These are phyloP conservation scores for Okapia johnstoni DNA, from an alignment of 2,113 vertebrate species.

Conservation along the genomic window DNA sequence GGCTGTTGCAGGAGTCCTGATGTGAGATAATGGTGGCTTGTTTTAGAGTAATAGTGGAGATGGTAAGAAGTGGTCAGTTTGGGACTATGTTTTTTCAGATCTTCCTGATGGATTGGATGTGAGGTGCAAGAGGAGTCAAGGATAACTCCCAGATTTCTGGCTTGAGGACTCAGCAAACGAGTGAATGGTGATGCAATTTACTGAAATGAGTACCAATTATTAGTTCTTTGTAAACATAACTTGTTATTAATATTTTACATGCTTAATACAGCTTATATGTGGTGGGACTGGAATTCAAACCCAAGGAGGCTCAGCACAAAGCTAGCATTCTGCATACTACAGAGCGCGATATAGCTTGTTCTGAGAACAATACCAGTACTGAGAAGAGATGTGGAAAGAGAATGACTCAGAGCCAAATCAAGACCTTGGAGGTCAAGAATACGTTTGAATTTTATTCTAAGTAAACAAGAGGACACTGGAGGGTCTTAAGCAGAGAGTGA, in stretches of 20 bases:
- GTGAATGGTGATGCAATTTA: not conserved
- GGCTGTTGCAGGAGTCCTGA: not conserved
- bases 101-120: not conserved
- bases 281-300: not conserved
- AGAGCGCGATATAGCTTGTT: not conserved
- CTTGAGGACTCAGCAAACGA: not conserved
- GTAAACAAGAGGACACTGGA: not conserved
- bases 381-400: not conserved
- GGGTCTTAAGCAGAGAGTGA: not conserved
- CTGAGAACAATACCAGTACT: not conserved
- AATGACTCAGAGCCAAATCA: not conserved
- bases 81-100: not conserved
- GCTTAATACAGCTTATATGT: not conserved
- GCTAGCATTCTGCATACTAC: not conserved
- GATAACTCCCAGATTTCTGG: not conserved
- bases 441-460: not conserved
- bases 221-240: not conserved
- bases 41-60: not conserved
- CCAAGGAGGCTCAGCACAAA: not conserved
- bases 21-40: not conserved
- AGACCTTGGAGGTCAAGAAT: not conserved
- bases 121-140: not conserved
- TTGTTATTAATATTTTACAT: not conserved
- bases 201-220: not conserved
- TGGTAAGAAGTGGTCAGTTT: not conserved